Base-by-base conservation (phyloP, 2,113 vertebrate species). In the Myiagra hebetior region DNA sequence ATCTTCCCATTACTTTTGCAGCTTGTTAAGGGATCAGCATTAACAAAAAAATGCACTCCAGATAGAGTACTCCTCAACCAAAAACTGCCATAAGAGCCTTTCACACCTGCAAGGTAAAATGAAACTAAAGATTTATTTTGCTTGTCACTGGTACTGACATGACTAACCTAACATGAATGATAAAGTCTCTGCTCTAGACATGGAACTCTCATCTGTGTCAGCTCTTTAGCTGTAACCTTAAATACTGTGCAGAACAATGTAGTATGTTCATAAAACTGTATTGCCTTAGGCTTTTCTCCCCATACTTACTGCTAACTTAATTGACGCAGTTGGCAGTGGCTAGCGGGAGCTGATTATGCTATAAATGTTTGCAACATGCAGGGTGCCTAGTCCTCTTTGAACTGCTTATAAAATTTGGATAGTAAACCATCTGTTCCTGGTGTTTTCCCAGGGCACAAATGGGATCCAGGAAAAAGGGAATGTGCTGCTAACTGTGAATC, bases 371-470 rank as follows among this genome's bases (percentile, higher is more conserved):
- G 33, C 74, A 50, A 11, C 62, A 49, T 33, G 42, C 67, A 94
- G 85, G 68, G 70, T 92, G 70, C 67, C 69, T 79, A 50, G 33
- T 93, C 72, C 73, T 92, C 39, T 92, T 82, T 82, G 89, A 89
- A 93, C 30, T 0, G 2, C 92, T 91, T 90, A 41, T 89, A 95
- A 94, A 95, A 79, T 57, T 33, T 86, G 44, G 60, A 57, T 89
- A 78, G 49, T 22, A 60, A 96, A 77, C 95, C 91, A 93, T 95
- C 91, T 97, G 91, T 91, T 97, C 62, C 53, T 65, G 55, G 75
- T 70, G 44, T 96, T 96, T 95, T 95, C 92, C 87, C 80, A 95
- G 76, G 65, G 80, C 86, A 62, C 39, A 93, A 74, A 88, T 64
- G 70, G 70, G 65, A 96, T 88, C 86, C 82, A 91, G 62, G 49